A percentile compares a stretch with the other conserved stretches of the same genome.
phyloP scores from a whole-genome alignment of 2,797 vertebrate genomes.

The Pempheris klunzingeri region DNA sequence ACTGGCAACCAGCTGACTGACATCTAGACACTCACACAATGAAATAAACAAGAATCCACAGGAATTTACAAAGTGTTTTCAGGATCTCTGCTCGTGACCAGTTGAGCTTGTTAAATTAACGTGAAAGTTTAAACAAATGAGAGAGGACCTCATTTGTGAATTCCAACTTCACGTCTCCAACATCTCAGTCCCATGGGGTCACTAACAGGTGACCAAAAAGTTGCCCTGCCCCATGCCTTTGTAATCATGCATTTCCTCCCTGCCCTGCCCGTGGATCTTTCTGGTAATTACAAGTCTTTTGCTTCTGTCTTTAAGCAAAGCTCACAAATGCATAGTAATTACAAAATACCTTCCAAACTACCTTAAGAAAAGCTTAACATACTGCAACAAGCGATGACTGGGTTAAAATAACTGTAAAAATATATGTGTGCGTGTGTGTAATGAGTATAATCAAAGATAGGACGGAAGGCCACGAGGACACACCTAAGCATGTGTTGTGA shows the following conservation, averaged over 20 bases:
- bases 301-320: constrained; percentile 23
- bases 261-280: constrained; percentile 22
- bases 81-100: constrained; percentile 32
- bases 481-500: constrained; percentile 30
- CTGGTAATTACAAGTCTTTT: constrained; percentile 53
- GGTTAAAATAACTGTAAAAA: constrained; percentile 30
- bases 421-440: constrained; percentile 9
- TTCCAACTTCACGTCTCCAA: constrained; percentile 27
- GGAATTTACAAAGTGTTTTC: constrained; percentile 27
- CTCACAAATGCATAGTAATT: constrained; percentile 30
- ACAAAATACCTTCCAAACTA: constrained; percentile 39
- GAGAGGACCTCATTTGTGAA: constrained; percentile 8
- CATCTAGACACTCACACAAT: not conserved
- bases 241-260: constrained; percentile 50
- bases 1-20: not conserved
- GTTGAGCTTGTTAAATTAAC: constrained; percentile 34
- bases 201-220: constrained; percentile 17
- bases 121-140: constrained; percentile 19
- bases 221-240: constrained; percentile 38
- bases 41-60: constrained; percentile 5
- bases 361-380: constrained; percentile 7
- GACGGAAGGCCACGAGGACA: not conserved
- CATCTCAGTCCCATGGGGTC: constrained; percentile 16
- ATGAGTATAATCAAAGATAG: constrained; percentile 41
- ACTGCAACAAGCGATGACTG: not conserved